Percentiles rank a stretch among this genome's conserved stretches.
phyloP scores from a whole-genome alignment of 2,113 vertebrate genomes.

The Chloropsis cyanopogon region DNA sequence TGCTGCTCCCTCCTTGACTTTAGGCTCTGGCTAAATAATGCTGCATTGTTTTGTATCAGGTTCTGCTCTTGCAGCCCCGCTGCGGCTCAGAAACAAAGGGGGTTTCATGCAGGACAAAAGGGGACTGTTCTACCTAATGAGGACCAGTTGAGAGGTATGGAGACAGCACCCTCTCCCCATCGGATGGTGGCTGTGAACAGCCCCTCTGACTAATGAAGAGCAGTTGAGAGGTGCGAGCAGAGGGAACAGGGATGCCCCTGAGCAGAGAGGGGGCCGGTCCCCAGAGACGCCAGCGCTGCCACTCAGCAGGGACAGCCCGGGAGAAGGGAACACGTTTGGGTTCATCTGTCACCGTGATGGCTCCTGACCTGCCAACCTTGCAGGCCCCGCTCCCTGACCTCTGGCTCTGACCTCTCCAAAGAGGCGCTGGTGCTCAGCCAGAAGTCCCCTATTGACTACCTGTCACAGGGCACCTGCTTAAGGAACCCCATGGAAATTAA shows the following conservation, averaged over 20 bases:
- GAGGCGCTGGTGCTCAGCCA: constrained; percentile 74
- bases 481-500: constrained; percentile 82
- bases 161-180: constrained; percentile 73
- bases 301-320: background rate
- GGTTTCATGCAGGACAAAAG: constrained; percentile 81
- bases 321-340: constrained; percentile 49
- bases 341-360: constrained; percentile 84
- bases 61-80: constrained; percentile 72
- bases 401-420: constrained; percentile 81
- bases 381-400: constrained; percentile 83
- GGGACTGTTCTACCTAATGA: constrained; percentile 81
- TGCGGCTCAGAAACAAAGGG: constrained; percentile 73
- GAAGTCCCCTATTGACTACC: constrained; percentile 90
- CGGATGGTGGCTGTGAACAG: constrained; percentile 46
- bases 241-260: constrained; percentile 37
- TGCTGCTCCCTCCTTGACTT: background rate
- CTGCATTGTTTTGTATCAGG: constrained; percentile 78
- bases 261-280: background rate
- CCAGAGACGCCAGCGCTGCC: background rate
- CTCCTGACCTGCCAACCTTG: constrained; percentile 84
- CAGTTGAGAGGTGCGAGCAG: constrained; percentile 78
- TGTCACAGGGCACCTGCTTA: constrained; percentile 87
- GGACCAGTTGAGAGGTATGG: constrained; percentile 84
- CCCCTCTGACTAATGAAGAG: constrained; percentile 73
- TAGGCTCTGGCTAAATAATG: constrained; percentile 69